phyloP scores from a whole-genome alignment of 1,140 invertebrate species.

The Helicoverpa armigera region DNA sequence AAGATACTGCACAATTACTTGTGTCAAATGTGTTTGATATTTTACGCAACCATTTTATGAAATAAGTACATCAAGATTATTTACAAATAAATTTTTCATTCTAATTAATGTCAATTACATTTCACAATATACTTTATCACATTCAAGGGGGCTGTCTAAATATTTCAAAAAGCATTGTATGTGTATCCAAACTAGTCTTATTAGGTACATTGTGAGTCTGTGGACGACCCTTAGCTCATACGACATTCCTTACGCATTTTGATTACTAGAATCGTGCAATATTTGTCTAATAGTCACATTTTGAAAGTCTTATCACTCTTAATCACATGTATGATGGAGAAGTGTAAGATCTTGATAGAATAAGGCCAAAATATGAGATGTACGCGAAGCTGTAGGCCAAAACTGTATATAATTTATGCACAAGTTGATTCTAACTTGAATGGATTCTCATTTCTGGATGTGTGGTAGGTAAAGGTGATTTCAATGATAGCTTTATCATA shows the following conservation, averaged over 20 bases:
- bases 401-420: conserved; percentile 46
- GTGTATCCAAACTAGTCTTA: background rate
- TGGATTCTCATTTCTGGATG: conserved; percentile 35
- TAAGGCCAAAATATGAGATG: conserved; percentile 36
- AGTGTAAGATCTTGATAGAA: conserved; percentile 34
- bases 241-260: conserved; percentile 43
- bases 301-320: conserved; percentile 27
- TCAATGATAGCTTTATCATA: conserved; percentile 64
- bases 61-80: conserved; percentile 1
- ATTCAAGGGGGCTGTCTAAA: background rate
- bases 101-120: conserved; percentile 11
- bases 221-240: conserved; percentile 26
- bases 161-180: background rate
- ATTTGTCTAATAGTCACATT: conserved; percentile 18
- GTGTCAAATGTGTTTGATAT: conserved; percentile 16
- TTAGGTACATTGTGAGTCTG: background rate
- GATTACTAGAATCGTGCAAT: conserved; percentile 39
- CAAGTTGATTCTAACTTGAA: conserved; percentile 38
- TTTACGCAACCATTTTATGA: conserved; percentile 3
- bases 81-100: conserved; percentile 6
- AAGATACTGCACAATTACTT: background rate
- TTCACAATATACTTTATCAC: background rate
- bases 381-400: conserved; percentile 26
- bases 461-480: conserved; percentile 55
- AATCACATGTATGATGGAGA: conserved; percentile 16